Conservation (phyloP, 2,797 vertebrate species). For the Hozukius guyotensis region DNA sequence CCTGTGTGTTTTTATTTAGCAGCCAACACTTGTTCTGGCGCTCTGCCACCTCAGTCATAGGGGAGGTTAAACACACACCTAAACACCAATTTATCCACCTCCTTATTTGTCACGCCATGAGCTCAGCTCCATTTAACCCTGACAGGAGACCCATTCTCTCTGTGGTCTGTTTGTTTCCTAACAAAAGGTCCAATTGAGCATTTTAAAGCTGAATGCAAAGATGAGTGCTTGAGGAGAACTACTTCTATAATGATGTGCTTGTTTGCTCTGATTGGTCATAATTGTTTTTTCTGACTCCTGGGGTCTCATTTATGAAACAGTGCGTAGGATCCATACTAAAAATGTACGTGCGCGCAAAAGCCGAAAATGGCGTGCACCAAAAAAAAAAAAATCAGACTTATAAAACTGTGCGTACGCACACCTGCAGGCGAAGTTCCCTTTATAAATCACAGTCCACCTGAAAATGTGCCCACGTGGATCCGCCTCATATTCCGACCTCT, state of each 20-base stretch:
- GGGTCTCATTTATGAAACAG: no score
- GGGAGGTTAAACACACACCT: conserved; percentile 57
- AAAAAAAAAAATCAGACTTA: rapidly evolving
- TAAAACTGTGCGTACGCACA: no score
- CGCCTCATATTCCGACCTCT: no score
- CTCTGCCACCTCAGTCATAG: conserved; percentile 39
- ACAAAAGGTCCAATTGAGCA: conserved; percentile 2
- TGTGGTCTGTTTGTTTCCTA: neutral
- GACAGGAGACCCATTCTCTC: neutral
- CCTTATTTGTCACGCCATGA: conserved; percentile 28
- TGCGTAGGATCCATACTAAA: no score
- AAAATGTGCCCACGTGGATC: no score
- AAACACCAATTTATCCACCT: conserved; percentile 38
- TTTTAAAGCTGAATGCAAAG: neutral
- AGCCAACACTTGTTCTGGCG: conserved; percentile 50
- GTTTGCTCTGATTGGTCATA: neutral
- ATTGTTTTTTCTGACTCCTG: neutral
- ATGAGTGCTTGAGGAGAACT: neutral
- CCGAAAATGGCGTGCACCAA: no score
- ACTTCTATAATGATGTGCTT: neutral
- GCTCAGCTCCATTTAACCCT: conserved; percentile 5
- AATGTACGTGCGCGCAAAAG: no score
- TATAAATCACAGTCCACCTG: no score
- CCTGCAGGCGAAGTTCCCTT: no score
- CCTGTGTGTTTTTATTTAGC: conserved; percentile 24